Evolutionary conservation across 2,797 vertebrate genomes (phyloP).

Genomic region (Clarias pachynema): DNA sequence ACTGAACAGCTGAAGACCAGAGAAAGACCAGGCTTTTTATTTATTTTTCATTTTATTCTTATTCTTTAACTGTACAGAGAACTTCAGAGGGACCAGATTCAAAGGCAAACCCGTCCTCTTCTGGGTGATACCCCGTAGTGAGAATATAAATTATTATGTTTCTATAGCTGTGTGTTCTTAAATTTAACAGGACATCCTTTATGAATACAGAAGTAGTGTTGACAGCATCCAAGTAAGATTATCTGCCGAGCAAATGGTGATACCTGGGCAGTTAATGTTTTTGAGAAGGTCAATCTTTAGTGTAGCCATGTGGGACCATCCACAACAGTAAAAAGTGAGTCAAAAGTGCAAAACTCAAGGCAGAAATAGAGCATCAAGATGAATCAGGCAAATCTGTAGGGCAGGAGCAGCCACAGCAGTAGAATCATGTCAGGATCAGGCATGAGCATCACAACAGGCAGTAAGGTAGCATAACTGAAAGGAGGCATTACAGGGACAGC

Average conservation of each 20-base stretch:
- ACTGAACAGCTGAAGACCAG: neutral
- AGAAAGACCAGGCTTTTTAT: neutral
- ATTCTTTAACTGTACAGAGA: neutral
- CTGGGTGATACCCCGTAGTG: neutral
- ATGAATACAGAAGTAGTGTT: neutral
- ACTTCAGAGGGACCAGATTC: neutral
- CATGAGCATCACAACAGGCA: neutral
- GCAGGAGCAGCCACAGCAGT: neutral
- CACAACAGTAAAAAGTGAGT: neutral
- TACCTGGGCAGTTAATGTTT: neutral
- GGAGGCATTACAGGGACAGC: neutral
- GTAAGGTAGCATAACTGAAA: neutral
- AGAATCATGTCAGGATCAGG: neutral
- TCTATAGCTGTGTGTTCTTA: neutral
- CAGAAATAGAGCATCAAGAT: constrained; percentile 3
- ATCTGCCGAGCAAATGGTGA: neutral
- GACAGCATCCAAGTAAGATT: neutral
- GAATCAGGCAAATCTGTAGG: neutral
- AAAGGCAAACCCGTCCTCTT: neutral
- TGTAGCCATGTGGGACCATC: neutral
- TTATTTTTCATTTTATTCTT: too few relatives aligned
- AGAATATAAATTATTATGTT: constrained; percentile 2
- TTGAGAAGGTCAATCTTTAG: neutral
- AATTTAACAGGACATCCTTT: neutral
- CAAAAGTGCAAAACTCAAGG: neutral